These are phyloP conservation scores for Oreochromis grahami DNA, from an alignment of 2,797 vertebrate genomes.

Conservation along the genomic window DNA sequence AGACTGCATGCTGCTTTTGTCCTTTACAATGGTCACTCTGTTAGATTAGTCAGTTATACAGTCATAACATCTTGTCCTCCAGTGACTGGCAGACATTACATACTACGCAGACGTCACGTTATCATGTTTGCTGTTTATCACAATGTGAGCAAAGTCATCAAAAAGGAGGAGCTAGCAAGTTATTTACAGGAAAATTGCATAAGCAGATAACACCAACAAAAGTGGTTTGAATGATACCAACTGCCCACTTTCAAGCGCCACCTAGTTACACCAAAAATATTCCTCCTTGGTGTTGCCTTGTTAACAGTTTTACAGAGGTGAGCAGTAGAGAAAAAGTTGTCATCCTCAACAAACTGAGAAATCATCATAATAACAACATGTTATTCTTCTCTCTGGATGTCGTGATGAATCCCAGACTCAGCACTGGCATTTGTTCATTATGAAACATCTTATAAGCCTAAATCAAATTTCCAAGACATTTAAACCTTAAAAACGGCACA, in stretches of 20 bases:
- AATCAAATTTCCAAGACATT: background rate
- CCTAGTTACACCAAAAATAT: background rate
- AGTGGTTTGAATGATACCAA: background rate
- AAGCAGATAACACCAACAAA: background rate
- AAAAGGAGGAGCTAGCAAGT: background rate
- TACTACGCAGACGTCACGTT: background rate
- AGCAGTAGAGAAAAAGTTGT: background rate
- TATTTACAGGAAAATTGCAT: background rate
- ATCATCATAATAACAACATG: background rate
- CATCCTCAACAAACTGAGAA: background rate
- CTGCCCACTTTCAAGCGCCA: accelerated
- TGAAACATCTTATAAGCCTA: background rate
- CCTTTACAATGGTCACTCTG: background rate
- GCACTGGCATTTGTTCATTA: background rate
- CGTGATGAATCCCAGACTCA: background rate
- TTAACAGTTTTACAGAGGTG: background rate
- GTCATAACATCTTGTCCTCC: background rate
- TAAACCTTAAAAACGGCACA: background rate
- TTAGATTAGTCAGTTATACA: background rate
- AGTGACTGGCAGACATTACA: background rate
- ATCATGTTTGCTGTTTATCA: background rate
- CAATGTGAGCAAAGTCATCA: background rate
- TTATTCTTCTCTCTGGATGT: background rate
- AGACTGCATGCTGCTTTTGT: background rate
- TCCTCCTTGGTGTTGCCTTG: background rate